Conservation (phyloP, 2,797 vertebrate genomes). For the Falco concolor region DNA sequence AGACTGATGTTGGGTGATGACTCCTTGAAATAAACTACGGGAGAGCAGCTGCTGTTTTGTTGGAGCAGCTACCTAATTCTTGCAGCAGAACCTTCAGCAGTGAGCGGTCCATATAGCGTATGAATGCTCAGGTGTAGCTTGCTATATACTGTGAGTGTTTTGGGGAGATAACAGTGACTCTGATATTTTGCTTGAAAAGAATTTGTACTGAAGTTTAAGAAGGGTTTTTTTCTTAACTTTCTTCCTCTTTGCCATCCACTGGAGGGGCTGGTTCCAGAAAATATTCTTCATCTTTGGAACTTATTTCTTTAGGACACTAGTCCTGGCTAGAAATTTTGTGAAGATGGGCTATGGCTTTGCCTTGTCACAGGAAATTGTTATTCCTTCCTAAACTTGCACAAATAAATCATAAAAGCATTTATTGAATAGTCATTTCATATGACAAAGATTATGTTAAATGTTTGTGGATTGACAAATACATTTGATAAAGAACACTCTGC, state of each 20-base stretch:
- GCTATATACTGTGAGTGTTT: neutral
- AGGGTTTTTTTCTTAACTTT: neutral
- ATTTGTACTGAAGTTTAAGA: neutral
- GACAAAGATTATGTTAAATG: neutral
- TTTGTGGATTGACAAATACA: neutral
- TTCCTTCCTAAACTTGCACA: neutral
- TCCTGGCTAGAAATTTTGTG: neutral
- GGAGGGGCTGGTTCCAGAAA: neutral
- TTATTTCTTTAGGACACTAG: neutral
- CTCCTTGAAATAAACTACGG: neutral
- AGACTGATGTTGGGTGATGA: neutral
- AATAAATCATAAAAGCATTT: neutral
- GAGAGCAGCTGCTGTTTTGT: neutral
- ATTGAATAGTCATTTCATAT: neutral
- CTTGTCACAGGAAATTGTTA: neutral
- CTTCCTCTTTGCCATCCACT: neutral
- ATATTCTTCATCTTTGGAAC: neutral
- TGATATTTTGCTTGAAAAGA: neutral
- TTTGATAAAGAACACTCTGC: neutral
- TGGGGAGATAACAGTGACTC: neutral
- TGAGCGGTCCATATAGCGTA: neutral
- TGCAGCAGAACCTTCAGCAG: neutral
- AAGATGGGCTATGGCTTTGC: neutral
- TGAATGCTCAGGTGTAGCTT: neutral
- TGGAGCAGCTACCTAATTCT: neutral